Base-by-base conservation (phyloP, 2,797 vertebrate genomes). In the Fistularia commersonii region DNA sequence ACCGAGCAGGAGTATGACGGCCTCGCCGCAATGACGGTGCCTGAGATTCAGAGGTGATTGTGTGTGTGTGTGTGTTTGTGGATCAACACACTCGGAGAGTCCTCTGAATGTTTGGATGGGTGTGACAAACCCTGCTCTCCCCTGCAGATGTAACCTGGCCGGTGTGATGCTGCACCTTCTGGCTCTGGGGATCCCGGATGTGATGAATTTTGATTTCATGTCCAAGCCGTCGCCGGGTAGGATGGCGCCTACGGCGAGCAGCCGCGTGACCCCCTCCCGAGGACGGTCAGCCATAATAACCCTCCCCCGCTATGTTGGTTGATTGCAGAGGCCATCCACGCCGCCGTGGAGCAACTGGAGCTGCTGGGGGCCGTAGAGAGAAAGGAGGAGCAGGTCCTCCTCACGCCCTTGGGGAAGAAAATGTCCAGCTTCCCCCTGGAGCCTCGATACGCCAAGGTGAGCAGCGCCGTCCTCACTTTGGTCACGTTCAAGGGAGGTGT, bases 201-300 rank as follows among this genome's bases (percentile, higher is more conserved):
- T 99, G 61, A 92, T 93, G 50, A 94, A 93, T 64, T 99, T 99
- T 87, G 97, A 99, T 75, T 99, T 99, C 77, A 93, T 99, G 91
- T 97, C 97, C 53, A 99, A 94, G 68, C 97, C 97, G 0, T 97
- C 95, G 51, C 90, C 94, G 69, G 97, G 97, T 98, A 76, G 86
- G 81, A 54, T 7, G 40, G 36, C 0, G 0, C 11, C 23, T 32
- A 14, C 43, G 6, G 12, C 15, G 1, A 32, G 11, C 43, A 32
- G 4, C 13, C 52, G 11, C 5, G 11, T 5, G n/a, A n/a, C n/a
- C n/a, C n/a, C n/a, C n/a, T n/a, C n/a, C n/a, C 43, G 12, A 2
- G 39, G 1, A 1, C 8, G 1, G 8, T 8, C 9, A 8, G 15
- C 1, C 0, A 1, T 37, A 13, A 11, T 55, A 3, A 57, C n/a